Base-by-base conservation (phyloP, 2,888 invertebrate genomes). In the Ochlodes sylvanus region DNA sequence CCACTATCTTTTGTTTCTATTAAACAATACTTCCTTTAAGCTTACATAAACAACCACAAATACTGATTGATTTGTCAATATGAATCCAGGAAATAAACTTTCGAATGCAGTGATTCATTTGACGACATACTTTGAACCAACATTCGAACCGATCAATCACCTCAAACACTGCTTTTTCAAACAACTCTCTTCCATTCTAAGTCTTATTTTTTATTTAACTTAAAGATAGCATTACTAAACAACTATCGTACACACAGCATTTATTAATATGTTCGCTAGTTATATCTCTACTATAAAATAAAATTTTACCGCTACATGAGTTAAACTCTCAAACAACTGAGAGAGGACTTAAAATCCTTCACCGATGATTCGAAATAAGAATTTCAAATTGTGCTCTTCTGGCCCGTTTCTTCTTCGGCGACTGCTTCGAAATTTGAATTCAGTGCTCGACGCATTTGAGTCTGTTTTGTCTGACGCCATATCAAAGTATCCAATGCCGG, bases 311-410 rank as follows among this genome's bases (percentile, higher is more conserved):
- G 88, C 90, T 90, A 91, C 84, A 82, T 85, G 85, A 81, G 79
- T 85, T 79, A 87, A 86, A 83, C 84, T 89, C 89, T 90, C 86
- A 84, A 87, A 84, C 86, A 85, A 87, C 84, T 80, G 85, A 84
- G 85, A 88, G 86, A 90, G 89, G 89, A 89, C 87, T 89, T 89
- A 91, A 90, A 91, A 89, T 91, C 91, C 90, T 90, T 89, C 89
- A 87, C 86, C 83, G 88, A 86, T 82, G 86, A 87, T 81, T 89
- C 88, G 87, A 87, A 91, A 91, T 90, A 85, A 89, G 90, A 92
- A 91, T 90, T 90, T 90, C 87, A 91, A 91, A 90, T 91, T 90
- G 88, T 88, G 84, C 85, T 87, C 86, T 85, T 86, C 86, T 80
- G 83, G 81, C 66, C 44, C 52, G 84, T 83, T 84, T 86, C 86